Percentiles rank a stretch among this genome's conserved stretches.
These are phyloP conservation scores for Ormyrus labotus DNA, from an alignment of 2,888 invertebrate genomes.

Conservation along the genomic window DNA sequence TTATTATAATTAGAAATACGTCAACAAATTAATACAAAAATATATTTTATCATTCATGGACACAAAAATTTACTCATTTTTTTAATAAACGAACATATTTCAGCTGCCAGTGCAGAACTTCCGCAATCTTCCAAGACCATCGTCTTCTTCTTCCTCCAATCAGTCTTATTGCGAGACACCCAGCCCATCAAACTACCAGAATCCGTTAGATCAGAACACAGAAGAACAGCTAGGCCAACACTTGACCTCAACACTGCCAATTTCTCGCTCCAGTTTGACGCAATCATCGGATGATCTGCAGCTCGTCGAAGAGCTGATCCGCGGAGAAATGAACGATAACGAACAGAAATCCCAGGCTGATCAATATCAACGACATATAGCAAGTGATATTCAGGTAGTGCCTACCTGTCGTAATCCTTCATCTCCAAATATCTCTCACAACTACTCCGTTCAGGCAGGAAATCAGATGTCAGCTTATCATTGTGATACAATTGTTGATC, in stretches of 20 bases:
- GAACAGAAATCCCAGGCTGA: too few species aligned
- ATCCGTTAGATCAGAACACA: slow-evolving; percentile 57
- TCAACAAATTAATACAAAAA: too few species aligned
- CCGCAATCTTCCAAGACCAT: slow-evolving; percentile 57
- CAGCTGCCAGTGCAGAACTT: slow-evolving; percentile 40
- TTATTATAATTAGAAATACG: too few species aligned
- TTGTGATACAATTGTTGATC: too few species aligned
- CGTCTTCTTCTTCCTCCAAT: slow-evolving; percentile 66
- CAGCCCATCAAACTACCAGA: slow-evolving; percentile 66
- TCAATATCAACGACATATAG: not conserved
- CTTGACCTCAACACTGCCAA: slow-evolving; percentile 37
- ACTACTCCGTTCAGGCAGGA: not conserved
- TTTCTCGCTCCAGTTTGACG: too few species aligned
- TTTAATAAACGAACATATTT: not conserved
- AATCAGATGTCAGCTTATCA: not conserved
- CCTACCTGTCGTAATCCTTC: slow-evolving; percentile 53
- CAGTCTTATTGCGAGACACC: slow-evolving; percentile 65
- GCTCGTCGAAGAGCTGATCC: slow-evolving; percentile 65
- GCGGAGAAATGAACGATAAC: slow-evolving; percentile 52
- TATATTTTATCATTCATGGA: too few species aligned
- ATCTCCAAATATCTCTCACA: not conserved
- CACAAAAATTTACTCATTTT: too few species aligned
- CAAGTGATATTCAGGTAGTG: slow-evolving; percentile 62
- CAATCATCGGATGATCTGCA: slow-evolving; percentile 59
- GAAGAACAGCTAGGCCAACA: slow-evolving; percentile 62